Conservation (phyloP, 2,113 vertebrate genomes). For the Tetrax tetrax region DNA sequence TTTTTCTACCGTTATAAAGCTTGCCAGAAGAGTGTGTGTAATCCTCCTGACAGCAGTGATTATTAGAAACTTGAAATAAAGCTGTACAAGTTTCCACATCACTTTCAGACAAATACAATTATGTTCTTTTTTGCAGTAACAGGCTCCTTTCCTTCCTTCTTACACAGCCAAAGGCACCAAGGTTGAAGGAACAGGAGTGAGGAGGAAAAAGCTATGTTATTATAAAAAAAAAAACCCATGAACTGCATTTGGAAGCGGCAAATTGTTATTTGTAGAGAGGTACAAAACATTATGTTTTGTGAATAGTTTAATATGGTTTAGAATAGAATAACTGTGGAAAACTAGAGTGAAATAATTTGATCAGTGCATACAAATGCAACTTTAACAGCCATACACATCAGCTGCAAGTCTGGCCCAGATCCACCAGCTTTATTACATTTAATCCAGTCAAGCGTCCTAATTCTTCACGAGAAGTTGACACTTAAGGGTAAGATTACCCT, state of each 20-base stretch:
- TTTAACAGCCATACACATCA: neutral
- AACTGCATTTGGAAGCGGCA: neutral
- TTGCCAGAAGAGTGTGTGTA: neutral
- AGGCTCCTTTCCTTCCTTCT: neutral
- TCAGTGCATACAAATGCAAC: neutral
- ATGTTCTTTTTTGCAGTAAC: neutral
- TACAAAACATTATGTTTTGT: neutral
- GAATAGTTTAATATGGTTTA: neutral
- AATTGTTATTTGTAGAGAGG: neutral
- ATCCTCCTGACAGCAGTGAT: neutral
- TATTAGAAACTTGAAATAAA: slow-evolving; percentile 21
- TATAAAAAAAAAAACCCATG: neutral
- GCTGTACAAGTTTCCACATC: neutral
- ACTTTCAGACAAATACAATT: neutral
- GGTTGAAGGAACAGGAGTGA: neutral
- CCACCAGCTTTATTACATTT: neutral
- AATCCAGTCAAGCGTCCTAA: neutral
- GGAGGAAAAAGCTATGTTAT: neutral
- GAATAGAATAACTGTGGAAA: neutral
- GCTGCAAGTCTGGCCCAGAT: neutral
- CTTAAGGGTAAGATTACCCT: neutral
- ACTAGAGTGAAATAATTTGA: neutral
- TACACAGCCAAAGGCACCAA: neutral
- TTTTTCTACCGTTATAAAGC: neutral
- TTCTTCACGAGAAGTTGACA: neutral